Evolutionary conservation across 1,140 invertebrate species (phyloP).

Genomic region (Procambarus clarkii): DNA sequence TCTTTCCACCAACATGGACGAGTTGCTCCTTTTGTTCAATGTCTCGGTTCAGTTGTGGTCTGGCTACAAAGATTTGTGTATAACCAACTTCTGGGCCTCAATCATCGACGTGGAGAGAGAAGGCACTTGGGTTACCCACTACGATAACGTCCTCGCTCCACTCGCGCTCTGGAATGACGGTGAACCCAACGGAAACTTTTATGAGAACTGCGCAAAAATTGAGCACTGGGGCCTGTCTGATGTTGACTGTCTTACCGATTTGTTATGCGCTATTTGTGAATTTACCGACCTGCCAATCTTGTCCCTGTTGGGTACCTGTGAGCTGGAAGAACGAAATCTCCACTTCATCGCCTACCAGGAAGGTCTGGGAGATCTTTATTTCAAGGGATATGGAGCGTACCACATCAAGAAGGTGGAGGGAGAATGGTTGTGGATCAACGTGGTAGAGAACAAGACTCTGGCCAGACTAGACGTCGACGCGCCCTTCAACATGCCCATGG

Average conservation of each 20-base stretch:
- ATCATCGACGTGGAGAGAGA: conserved; percentile 49
- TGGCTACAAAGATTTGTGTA: background rate
- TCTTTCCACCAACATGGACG: conserved; percentile 5
- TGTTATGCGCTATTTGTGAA: conserved; percentile 55
- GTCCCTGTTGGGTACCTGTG: conserved; percentile 61
- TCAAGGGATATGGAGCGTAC: conserved; percentile 60
- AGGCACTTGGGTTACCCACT: conserved; percentile 44
- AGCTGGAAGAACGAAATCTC: conserved; percentile 57
- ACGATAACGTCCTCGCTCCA: conserved; percentile 40
- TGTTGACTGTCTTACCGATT: conserved; percentile 45
- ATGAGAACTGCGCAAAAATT: conserved; percentile 58
- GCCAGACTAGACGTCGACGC: background rate
- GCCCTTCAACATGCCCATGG: conserved; percentile 40
- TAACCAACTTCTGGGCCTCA: conserved; percentile 16
- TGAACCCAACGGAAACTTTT: conserved; percentile 65
- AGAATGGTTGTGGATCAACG: background rate
- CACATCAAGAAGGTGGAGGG: no score
- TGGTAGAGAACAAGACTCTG: background rate
- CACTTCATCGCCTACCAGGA: conserved; percentile 66
- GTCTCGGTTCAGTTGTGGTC: background rate
- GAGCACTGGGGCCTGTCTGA: conserved; percentile 50
- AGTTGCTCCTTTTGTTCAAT: conserved; percentile 2
- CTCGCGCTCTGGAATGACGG: conserved; percentile 41
- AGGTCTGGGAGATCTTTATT: conserved; percentile 34
- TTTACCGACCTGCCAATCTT: conserved; percentile 49